Base-by-base conservation (phyloP, 2,113 vertebrate genomes). In the Columba janthina region DNA sequence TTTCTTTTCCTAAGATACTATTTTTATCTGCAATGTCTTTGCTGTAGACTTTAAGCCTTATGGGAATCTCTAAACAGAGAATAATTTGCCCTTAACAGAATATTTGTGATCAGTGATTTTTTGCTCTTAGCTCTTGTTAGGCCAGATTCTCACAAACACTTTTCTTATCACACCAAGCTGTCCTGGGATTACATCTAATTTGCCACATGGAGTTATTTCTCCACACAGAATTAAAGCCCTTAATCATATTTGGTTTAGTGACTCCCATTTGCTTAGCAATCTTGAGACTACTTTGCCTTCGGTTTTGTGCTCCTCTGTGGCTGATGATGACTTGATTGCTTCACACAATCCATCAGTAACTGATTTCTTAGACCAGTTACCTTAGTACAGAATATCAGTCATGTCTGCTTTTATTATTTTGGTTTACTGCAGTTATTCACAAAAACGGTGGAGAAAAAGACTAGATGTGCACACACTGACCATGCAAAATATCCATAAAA, bases 231-330 rank as follows among this genome's bases (percentile, higher is more conserved):
- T 96, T 94, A 94, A 93, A 94, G 61, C 9, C 19, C 34, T 96
- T 97, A 85, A 90, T 95, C 82, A 92, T 88, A 67, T 92, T 94
- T 96, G 50, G 72, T 81, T 96, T 97, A 88, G 75, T 88, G 75
- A 89, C 61, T 93, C 58, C 16, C 62, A 90, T 96, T 96, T 85
- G 73, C 28, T 96, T 75, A 91, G 34, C 22, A 76, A 64, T 86
- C 50, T 65, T 78, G 64, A 91, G 61, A 85, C 22, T 65, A 77
- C 88, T 73, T 91, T 83, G 17, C 32, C 75, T 92, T 91, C 48
- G 62, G 51, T 75, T 71, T 86, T 72, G 22, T 61, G 60, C 21
- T 62, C 28, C 65, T 76, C 16, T 46, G 42, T 72, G 54, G 58
- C 48, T 90, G 64, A 25, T 89, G 74, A 94, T 73, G 76, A 67